phyloP scores from a whole-genome alignment of 2,797 vertebrate species.

The Xyrichtys novacula region DNA sequence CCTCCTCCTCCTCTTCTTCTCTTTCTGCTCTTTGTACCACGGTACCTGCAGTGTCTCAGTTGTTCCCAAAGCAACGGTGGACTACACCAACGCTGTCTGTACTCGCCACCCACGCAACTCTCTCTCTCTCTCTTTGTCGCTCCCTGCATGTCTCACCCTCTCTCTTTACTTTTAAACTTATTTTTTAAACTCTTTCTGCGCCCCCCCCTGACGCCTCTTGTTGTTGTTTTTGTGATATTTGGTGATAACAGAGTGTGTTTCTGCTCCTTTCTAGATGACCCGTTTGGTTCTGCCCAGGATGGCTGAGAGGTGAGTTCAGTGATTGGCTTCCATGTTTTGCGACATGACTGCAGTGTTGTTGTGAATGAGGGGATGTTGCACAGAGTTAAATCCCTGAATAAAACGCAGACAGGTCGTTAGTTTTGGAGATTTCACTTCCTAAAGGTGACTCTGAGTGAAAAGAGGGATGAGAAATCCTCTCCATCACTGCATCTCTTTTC shows the following conservation, averaged over 20 bases:
- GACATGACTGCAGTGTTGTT: slow-evolving; percentile 60
- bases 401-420: not conserved
- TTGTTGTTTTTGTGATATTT: slow-evolving; percentile 12
- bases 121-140: slow-evolving; percentile 41
- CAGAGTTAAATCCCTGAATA: not conserved
- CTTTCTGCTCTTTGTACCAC: slow-evolving; percentile 59
- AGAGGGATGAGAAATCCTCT: slow-evolving; percentile 51
- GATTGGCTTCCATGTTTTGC: slow-evolving; percentile 53
- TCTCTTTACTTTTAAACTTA: slow-evolving; percentile 51
- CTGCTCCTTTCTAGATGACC: slow-evolving; percentile 90
- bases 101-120: slow-evolving; percentile 79
- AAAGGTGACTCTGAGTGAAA: slow-evolving; percentile 1
- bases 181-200: slow-evolving; percentile 18
- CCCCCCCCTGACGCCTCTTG: not conserved
- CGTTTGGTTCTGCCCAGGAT: slow-evolving; percentile 94
- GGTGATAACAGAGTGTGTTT: slow-evolving; percentile 18
- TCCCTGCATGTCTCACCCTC: slow-evolving; percentile 50
- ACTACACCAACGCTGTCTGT: slow-evolving; percentile 84
- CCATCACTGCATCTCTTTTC: slow-evolving; percentile 63
- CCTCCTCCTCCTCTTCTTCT: slow-evolving; percentile 10
- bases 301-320: slow-evolving; percentile 91
- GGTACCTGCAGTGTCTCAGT: slow-evolving; percentile 82
- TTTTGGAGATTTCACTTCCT: not conserved
- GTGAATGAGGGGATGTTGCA: slow-evolving; percentile 16
- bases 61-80: slow-evolving; percentile 86